Conservation (phyloP, 2,113 vertebrate genomes). For the Cyanoramphus novaezelandiae region DNA sequence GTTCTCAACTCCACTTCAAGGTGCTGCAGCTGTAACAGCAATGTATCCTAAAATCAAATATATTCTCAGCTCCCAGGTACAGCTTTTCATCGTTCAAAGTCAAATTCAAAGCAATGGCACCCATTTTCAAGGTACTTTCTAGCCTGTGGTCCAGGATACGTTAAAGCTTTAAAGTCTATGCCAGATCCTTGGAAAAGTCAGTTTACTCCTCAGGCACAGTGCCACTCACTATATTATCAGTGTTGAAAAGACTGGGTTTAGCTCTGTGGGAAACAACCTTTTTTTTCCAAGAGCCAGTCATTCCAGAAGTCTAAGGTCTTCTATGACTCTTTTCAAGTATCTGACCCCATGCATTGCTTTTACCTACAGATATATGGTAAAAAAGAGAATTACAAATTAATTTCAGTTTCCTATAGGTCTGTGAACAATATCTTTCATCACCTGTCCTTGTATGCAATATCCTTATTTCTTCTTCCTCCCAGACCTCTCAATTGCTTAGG, state of each 20-base stretch:
- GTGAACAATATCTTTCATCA: background rate
- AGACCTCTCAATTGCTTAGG: background rate
- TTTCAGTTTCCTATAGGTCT: background rate
- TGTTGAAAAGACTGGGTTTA: background rate
- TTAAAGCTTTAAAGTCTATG: background rate
- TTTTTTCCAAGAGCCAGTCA: background rate
- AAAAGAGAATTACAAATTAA: background rate
- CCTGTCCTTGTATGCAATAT: background rate
- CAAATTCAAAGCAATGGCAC: background rate
- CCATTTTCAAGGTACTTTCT: background rate
- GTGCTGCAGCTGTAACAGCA: background rate
- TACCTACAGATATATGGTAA: background rate
- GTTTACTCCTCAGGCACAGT: background rate
- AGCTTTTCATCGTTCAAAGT: background rate
- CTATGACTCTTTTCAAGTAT: background rate
- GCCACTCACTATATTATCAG: background rate
- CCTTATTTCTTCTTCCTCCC: background rate
- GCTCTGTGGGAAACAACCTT: background rate
- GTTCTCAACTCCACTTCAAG: background rate
- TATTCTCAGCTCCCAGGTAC: background rate
- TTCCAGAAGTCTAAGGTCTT: background rate
- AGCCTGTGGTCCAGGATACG: accelerated
- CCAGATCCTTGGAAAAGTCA: background rate
- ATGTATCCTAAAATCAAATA: background rate
- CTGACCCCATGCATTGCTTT: background rate